Evolutionary conservation across 2,888 invertebrate genomes (phyloP).

Genomic region (Rhyacophila evoluta): DNA sequence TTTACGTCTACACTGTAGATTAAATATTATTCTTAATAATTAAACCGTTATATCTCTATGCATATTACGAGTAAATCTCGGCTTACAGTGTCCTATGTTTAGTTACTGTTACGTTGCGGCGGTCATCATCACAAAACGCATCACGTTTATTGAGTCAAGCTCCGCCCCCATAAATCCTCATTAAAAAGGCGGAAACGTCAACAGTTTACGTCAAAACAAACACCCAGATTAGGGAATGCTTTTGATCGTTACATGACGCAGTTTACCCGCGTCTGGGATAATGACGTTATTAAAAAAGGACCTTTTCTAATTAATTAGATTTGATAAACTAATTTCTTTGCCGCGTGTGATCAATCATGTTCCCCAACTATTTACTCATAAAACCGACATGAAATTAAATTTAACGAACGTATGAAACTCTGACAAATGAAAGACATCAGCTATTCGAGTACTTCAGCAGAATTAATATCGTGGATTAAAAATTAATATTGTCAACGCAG

Average conservation of each 20-base stretch:
- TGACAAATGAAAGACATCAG: no score
- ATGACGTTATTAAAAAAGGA: neutral
- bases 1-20: neutral
- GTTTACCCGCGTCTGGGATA: neutral
- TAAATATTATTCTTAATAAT: neutral
- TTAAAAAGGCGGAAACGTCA: conserved; percentile 26
- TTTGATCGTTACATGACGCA: neutral
- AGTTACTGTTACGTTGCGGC: neutral
- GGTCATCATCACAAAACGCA: conserved; percentile 16
- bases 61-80: neutral
- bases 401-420: no score
- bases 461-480: no score
- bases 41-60: neutral
- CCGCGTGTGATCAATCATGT: neutral
- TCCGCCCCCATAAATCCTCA: conserved; percentile 23
- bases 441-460: no score
- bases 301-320: neutral
- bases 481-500: no score
- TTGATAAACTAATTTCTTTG: neutral
- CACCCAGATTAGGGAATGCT: conserved; percentile 21
- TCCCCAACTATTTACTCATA: no score
- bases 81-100: conserved; percentile 3
- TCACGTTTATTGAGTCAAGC: conserved; percentile 1
- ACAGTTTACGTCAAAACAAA: conserved; percentile 28
- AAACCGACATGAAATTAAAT: no score